Conservation (phyloP, 2,888 invertebrate species). For the Mesorhabditis spiculigera region DNA sequence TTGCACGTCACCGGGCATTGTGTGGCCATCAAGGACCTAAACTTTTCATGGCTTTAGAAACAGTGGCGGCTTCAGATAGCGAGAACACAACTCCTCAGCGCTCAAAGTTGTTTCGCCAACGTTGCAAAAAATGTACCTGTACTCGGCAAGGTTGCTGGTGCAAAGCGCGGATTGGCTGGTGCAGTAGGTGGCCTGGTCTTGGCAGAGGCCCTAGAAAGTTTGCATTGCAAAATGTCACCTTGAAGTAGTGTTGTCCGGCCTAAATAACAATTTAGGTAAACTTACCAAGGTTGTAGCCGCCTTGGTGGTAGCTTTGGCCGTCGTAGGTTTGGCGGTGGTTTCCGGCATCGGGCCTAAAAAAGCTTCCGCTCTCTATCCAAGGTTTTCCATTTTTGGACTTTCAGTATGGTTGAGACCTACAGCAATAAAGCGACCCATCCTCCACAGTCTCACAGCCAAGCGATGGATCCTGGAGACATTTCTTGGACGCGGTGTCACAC, state of each 20-base stretch:
- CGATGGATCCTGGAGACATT: not conserved
- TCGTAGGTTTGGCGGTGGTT: not conserved
- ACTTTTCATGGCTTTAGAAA: not conserved
- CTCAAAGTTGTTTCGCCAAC: too few species aligned
- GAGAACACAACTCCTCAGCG: too few species aligned
- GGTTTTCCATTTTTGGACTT: too few species aligned
- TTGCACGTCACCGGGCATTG: not conserved
- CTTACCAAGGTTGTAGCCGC: not conserved
- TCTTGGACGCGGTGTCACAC: not conserved
- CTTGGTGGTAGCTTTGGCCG: not conserved
- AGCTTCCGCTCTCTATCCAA: too few species aligned
- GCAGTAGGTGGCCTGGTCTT: not conserved
- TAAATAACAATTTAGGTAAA: too few species aligned
- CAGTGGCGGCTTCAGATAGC: too few species aligned
- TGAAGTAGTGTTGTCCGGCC: too few species aligned
- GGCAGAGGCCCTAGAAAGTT: not conserved
- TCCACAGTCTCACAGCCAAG: not conserved
- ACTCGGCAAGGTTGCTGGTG: not conserved
- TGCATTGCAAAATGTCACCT: too few species aligned
- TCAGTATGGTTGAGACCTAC: too few species aligned
- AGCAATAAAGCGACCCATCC: slow-evolving; percentile 2
- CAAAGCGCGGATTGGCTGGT: not conserved
- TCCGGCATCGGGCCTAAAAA: not conserved
- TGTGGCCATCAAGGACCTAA: not conserved
- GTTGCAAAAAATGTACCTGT: not conserved